phyloP scores from a whole-genome alignment of 1,140 invertebrate genomes.

The Cyphomyrmex costatus region DNA sequence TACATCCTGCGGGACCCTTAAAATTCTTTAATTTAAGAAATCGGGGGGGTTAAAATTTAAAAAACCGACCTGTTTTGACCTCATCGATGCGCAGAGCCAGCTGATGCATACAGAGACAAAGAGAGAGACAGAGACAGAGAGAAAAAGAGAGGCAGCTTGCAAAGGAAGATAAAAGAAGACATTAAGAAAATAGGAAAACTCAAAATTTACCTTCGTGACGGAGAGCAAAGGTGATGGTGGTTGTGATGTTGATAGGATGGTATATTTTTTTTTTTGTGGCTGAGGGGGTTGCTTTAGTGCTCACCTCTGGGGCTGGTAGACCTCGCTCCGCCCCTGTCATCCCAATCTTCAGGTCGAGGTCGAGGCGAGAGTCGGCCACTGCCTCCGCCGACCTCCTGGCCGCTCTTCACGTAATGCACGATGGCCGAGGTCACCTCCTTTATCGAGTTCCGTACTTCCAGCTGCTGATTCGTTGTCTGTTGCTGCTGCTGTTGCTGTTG shows the following conservation, averaged over 20 bases:
- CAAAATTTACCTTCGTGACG: conserved; percentile 85
- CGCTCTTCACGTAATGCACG: conserved; percentile 94
- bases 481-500: conserved; percentile 74
- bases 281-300: conserved; percentile 83
- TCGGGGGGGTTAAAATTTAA: conserved; percentile 38
- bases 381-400: conserved; percentile 87
- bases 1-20: not conserved
- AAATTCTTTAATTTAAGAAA: conserved; percentile 29
- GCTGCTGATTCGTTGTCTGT: conserved; percentile 87
- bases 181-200: conserved; percentile 78
- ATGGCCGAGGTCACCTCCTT: conserved; percentile 97
- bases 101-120: conserved; percentile 60
- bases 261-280: conserved; percentile 79
- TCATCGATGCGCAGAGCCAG: conserved; percentile 27
- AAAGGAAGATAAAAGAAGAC: conserved; percentile 78
- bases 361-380: conserved; percentile 84
- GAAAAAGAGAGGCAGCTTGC: conserved; percentile 68
- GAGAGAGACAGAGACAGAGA: conserved; percentile 66
- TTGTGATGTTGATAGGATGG: conserved; percentile 81
- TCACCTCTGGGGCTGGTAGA: conserved; percentile 87
- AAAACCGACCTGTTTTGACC: conserved; percentile 59
- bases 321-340: conserved; percentile 84
- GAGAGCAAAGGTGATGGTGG: conserved; percentile 84
- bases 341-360: conserved; percentile 84
- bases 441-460: conserved; percentile 95